Percentiles rank a stretch among this genome's conserved stretches.
Evolutionary conservation across 2,113 vertebrate species (phyloP).

Genomic region (Hippocampus abdominalis): DNA sequence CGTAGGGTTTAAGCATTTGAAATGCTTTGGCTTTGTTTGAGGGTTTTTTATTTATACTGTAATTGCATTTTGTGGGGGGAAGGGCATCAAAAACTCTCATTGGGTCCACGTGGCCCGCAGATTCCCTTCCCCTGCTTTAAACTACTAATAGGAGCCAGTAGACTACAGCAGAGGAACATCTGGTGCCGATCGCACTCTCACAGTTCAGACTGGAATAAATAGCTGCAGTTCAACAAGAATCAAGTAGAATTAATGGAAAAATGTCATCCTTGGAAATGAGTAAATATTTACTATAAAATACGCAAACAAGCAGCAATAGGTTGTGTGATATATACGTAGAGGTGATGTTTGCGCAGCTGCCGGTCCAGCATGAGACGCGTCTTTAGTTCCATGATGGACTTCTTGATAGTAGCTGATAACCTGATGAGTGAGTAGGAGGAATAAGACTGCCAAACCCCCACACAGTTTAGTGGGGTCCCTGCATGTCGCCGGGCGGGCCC

Average conservation of each 20-base stretch:
- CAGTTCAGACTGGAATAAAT: not conserved
- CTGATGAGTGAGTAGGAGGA: constrained; percentile 2
- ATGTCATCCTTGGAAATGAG: not conserved
- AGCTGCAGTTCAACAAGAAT: not conserved
- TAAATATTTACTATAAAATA: constrained; percentile 35
- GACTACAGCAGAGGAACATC: not conserved
- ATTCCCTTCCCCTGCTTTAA: no score
- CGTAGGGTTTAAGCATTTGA: not conserved
- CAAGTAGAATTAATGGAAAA: constrained; percentile 1
- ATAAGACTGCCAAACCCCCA: not conserved
- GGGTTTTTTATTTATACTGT: not conserved
- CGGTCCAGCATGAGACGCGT: not conserved
- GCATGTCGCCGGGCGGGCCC: constrained; percentile 54
- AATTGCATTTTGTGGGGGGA: no score
- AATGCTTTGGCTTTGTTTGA: not conserved
- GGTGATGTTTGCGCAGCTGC: not conserved
- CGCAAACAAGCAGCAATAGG: constrained; percentile 15
- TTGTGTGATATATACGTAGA: not conserved
- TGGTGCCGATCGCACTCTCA: not conserved
- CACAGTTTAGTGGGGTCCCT: not conserved
- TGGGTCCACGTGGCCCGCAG: not conserved
- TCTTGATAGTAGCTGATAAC: not conserved
- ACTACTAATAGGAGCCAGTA: no score
- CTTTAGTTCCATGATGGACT: not conserved
- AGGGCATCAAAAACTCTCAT: no score